Conservation (phyloP, 2,113 vertebrate species). For the Passer montanus region DNA sequence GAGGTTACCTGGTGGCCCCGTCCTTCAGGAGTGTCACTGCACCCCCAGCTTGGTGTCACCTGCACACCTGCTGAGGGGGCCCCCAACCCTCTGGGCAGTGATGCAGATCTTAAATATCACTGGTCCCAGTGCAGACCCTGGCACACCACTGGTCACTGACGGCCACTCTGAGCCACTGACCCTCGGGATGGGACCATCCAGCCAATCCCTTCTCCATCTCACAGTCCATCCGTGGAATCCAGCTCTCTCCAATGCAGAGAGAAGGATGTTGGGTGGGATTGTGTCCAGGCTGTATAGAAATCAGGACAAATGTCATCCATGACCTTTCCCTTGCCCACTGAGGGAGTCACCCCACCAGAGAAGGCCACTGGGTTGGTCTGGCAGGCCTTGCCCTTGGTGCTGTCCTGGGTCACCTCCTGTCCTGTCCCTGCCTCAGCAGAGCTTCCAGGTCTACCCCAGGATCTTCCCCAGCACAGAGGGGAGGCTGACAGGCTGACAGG, state of each 20-base stretch:
- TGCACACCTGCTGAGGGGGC: neutral
- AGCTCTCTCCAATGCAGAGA: neutral
- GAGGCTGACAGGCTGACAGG: accelerated
- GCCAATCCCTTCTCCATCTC: neutral
- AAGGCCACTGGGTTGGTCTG: neutral
- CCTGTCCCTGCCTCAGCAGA: neutral
- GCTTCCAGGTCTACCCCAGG: neutral
- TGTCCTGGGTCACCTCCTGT: neutral
- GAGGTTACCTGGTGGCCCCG: neutral
- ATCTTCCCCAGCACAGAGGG: neutral
- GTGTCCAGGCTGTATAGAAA: neutral
- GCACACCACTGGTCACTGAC: neutral
- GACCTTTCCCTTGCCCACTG: neutral
- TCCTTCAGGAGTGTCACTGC: neutral
- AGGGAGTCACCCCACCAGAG: neutral
- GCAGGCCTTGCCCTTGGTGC: neutral
- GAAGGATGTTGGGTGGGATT: neutral
- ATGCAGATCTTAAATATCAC: accelerated
- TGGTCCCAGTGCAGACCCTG: neutral
- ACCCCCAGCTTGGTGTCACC: neutral
- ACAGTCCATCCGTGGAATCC: neutral
- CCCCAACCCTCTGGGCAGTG: neutral
- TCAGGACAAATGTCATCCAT: neutral
- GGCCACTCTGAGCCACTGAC: neutral
- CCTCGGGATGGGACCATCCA: neutral